Evolutionary conservation across 1,140 invertebrate genomes (phyloP).

Genomic region (Panagrolaimus sp.): DNA sequence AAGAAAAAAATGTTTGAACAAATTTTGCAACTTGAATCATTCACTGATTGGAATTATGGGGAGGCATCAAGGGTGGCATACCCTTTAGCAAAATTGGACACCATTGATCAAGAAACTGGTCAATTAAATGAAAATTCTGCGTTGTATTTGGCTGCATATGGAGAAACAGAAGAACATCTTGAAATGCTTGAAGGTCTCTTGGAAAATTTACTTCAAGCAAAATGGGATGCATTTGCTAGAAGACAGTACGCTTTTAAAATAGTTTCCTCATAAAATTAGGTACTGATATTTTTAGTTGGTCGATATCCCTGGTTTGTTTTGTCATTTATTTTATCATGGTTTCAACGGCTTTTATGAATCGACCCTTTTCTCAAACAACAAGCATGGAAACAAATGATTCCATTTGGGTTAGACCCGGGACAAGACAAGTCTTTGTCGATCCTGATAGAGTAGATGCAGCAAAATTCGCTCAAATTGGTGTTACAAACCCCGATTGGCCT

Average conservation of each 20-base stretch:
- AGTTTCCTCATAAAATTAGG: no score
- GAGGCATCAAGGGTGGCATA: conserved; percentile 93
- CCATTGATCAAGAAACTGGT: conserved; percentile 82
- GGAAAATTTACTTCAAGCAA: conserved; percentile 85
- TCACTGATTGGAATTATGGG: conserved; percentile 64
- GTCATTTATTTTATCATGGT: conserved; percentile 50
- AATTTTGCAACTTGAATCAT: conserved; percentile 61
- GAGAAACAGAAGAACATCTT: conserved; percentile 88
- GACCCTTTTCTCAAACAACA: conserved; percentile 53
- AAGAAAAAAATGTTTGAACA: conserved; percentile 81
- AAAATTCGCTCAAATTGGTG: no score
- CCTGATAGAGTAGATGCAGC: no score
- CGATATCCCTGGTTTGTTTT: conserved; percentile 46
- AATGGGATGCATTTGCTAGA: conserved; percentile 72
- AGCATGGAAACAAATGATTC: not conserved
- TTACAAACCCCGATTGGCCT: no score
- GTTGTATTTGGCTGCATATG: conserved; percentile 89
- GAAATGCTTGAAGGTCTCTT: conserved; percentile 89
- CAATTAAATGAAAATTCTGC: conserved; percentile 86
- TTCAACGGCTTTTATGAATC: conserved; percentile 52
- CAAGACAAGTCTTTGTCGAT: no score
- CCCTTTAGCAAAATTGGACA: conserved; percentile 88
- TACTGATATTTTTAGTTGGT: conserved; percentile 38
- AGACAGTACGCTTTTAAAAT: conserved; percentile 26
- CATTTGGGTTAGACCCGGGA: no score